Base-by-base conservation (phyloP, 2,888 invertebrate genomes). In the Octonoba sinensis region DNA sequence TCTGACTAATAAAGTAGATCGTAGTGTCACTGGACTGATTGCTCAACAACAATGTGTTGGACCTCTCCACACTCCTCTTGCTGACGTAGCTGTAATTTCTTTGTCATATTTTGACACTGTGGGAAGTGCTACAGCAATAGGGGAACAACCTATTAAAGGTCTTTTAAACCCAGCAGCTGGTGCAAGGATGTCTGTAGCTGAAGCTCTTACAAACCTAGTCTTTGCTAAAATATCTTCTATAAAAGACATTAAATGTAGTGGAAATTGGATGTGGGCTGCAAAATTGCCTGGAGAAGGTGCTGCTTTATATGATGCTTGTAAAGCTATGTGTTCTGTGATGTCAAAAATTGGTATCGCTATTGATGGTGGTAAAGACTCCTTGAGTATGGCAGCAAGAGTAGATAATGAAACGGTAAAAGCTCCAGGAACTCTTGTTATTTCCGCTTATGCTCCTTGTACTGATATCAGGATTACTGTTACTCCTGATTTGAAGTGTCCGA, bases 241-340 rank as follows among this genome's bases (percentile, higher is more conserved):
- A 20, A 88, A 90, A 89, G 99, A 99, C 89, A 93, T 99, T 1
- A 99, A 99, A 89, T 98, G 98, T 88, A 97, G 96, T 56, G 99
- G 96, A n/a, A 99, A 99, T 89, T 99, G 99, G 99, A 99, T 99
- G 99, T 99, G 99, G 99, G 94, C 97, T 0, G 99, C 98, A 15
- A 99, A 99, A 90, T 90, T 96, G 20, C 93, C 94, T 0, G 95
- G 94, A 0, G 98, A 97, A 88, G 99, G 98, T 1, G 95, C 95
- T 1, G 92, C 93, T 18, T 90, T 99, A 36, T 94, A 93, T 84
- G 93, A 93, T 83, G 96, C 99, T 0, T 98, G 98, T 87, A 90
- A 90, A 54, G 95, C 96, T 18, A 94, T 98, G 92, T 96, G 97
- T 87, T 89, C 90, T 3, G 91, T 96, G 2, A 96, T 99, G 96